Conservation (phyloP, 2,797 vertebrate species). For the Lagodon rhomboides region DNA sequence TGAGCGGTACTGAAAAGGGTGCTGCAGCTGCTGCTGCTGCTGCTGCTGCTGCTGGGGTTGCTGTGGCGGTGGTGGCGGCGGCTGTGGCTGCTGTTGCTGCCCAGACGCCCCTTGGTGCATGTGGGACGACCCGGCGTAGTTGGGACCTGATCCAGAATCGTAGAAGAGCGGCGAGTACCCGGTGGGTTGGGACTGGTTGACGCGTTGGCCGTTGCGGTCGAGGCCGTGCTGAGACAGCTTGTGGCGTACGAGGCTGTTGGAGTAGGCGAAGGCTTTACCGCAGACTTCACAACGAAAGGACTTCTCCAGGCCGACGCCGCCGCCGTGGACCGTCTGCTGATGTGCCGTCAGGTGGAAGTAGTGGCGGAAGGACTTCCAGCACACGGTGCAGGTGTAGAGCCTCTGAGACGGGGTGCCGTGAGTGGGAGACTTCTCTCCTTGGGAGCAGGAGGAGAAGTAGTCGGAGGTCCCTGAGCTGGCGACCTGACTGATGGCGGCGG, state of each 20-base stretch:
- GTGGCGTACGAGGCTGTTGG: conserved; percentile 93
- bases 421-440: conserved; percentile 85
- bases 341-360: conserved; percentile 91
- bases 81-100: conserved; percentile 50
- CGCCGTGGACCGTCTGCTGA: conserved; percentile 92
- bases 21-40: conserved; percentile 52
- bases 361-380: conserved; percentile 94
- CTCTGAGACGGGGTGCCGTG: conserved; percentile 84
- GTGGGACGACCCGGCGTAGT: conserved; percentile 68
- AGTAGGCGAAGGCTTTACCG: conserved; percentile 93
- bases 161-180: conserved; percentile 85
- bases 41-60: background rate
- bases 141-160: conserved; percentile 76
- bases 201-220: conserved; percentile 77
- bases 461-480: conserved; percentile 75
- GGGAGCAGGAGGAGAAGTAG: conserved; percentile 85
- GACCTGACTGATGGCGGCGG: conserved; percentile 72
- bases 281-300: conserved; percentile 92
- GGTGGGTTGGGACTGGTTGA: conserved; percentile 74
- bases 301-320: conserved; percentile 88
- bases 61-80: rapidly evolving
- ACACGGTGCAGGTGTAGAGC: conserved; percentile 91
- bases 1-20: conserved; percentile 83
- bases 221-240: conserved; percentile 90
- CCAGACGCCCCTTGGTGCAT: conserved; percentile 63